Evolutionary conservation across 2,113 vertebrate genomes (phyloP).

Genomic region (Hippocampus guttulatus): DNA sequence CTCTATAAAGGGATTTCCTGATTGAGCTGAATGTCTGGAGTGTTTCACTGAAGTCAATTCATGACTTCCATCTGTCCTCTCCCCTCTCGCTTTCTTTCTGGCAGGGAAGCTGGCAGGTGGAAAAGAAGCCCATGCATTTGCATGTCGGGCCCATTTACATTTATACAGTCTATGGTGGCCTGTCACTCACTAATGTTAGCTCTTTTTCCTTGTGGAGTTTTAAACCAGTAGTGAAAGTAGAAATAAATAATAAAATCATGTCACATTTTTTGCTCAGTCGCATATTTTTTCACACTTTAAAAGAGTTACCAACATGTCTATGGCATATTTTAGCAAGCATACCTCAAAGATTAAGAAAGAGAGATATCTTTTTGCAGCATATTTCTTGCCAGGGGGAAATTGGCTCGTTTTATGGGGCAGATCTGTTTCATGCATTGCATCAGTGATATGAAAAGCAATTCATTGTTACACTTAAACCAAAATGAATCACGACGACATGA

Average conservation of each 20-base stretch:
- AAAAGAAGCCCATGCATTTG: slow-evolving; percentile 48
- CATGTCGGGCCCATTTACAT: slow-evolving; percentile 36
- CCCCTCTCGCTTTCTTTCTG: slow-evolving; percentile 42
- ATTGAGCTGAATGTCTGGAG: slow-evolving; percentile 54
- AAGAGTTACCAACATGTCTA: neutral
- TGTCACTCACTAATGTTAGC: slow-evolving; percentile 23
- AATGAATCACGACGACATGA: no score
- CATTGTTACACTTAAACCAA: no score
- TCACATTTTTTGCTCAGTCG: neutral
- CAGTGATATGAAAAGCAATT: no score
- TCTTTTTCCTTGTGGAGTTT: neutral
- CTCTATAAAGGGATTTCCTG: slow-evolving; percentile 54
- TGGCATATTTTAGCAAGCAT: no score
- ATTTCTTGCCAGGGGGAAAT: no score
- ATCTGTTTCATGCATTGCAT: no score
- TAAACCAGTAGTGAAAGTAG: neutral
- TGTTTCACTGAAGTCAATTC: slow-evolving; percentile 55
- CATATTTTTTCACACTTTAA: neutral
- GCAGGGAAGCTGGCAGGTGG: slow-evolving; percentile 59
- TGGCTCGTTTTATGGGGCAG: no score
- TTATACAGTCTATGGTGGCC: slow-evolving; percentile 14
- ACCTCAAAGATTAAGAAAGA: no score
- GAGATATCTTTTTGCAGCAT: no score
- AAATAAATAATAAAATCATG: neutral
- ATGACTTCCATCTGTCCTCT: slow-evolving; percentile 68